These are phyloP conservation scores for Ardeotis arabs DNA, from an alignment of 2,113 vertebrate genomes.

Conservation along the genomic window DNA sequence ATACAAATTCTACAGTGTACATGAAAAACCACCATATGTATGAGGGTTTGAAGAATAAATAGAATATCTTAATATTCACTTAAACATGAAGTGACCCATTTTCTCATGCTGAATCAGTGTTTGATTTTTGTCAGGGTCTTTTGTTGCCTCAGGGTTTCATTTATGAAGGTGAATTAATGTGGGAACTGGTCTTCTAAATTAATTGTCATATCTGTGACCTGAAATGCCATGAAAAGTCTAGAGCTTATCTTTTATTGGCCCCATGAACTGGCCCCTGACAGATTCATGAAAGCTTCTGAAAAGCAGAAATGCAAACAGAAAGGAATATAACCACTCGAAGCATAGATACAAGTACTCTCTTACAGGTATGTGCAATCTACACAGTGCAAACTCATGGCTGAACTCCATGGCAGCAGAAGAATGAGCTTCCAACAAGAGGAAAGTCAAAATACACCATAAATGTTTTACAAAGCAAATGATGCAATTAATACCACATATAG, in stretches of 20 bases:
- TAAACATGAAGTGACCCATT: slow-evolving; percentile 21
- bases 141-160: background rate
- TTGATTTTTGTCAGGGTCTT: background rate
- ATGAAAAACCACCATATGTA: slow-evolving; percentile 24
- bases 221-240: background rate
- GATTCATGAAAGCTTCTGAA: background rate
- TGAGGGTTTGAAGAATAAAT: background rate
- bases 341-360: background rate
- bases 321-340: background rate
- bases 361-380: background rate
- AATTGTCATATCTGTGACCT: background rate
- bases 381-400: background rate
- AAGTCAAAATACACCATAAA: background rate
- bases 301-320: slow-evolving; percentile 17
- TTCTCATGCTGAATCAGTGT: background rate
- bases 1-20: background rate
- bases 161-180: background rate
- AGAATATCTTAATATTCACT: background rate
- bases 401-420: background rate
- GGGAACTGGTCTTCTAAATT: background rate
- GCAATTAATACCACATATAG: background rate
- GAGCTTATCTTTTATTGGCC: background rate
- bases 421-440: background rate
- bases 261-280: background rate
- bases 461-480: background rate